phyloP scores from a whole-genome alignment of 2,797 vertebrate genomes.

The Sebastes miniatus region DNA sequence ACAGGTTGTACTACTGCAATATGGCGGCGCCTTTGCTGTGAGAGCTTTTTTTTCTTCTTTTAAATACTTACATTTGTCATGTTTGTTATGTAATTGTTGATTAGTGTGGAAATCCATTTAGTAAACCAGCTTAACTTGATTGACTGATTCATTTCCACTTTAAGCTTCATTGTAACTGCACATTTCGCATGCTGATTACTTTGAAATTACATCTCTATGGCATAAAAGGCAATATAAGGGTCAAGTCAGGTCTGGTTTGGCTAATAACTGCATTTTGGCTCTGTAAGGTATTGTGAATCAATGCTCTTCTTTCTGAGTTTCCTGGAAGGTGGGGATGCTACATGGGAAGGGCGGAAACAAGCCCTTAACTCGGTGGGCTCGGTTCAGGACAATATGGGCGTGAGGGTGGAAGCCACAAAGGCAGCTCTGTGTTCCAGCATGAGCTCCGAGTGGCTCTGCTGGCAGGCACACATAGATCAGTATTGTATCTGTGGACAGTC shows the following conservation, averaged over 20 bases:
- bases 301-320: neutral
- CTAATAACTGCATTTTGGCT: neutral
- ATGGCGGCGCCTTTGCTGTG: no score
- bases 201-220: neutral
- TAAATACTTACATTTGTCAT: no score
- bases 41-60: no score
- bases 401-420: slow-evolving; percentile 55
- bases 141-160: no score
- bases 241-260: neutral
- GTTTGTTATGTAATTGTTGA: no score
- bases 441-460: slow-evolving; percentile 45
- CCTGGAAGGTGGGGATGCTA: slow-evolving; percentile 32
- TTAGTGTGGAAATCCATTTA: no score
- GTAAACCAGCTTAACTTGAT: no score
- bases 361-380: slow-evolving; percentile 34
- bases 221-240: neutral
- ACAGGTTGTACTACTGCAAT: no score
- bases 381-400: slow-evolving; percentile 46
- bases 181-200: neutral
- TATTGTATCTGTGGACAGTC: slow-evolving; percentile 55
- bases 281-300: neutral
- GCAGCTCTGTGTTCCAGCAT: slow-evolving; percentile 48
- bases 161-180: neutral
- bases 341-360: slow-evolving; percentile 3
- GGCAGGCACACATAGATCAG: slow-evolving; percentile 59